Percentiles rank a stretch among this genome's conserved stretches.
These are phyloP conservation scores for Lophochroa leadbeateri DNA, from an alignment of 2,113 vertebrate genomes.

Conservation along the genomic window DNA sequence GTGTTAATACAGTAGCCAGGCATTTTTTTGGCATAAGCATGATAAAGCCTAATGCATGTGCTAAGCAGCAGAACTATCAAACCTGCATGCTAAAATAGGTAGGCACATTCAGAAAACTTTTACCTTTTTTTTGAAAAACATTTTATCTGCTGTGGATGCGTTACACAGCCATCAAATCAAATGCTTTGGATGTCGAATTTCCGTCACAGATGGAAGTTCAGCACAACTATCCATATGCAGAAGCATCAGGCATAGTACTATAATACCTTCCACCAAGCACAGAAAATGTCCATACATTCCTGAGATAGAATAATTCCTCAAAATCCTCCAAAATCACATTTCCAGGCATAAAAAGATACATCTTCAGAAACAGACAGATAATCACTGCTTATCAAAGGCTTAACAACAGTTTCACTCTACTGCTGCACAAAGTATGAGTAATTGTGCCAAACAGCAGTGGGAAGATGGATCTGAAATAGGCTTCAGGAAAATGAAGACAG, in stretches of 20 bases:
- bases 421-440: neutral
- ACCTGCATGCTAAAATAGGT: neutral
- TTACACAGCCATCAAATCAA: neutral
- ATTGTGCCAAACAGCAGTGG: neutral
- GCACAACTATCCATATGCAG: neutral
- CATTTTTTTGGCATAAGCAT: neutral
- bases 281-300: neutral
- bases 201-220: neutral
- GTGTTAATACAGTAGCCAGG: neutral
- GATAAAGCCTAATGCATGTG: neutral
- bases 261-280: neutral
- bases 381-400: neutral
- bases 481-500: neutral
- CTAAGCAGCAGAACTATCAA: neutral
- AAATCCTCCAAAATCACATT: neutral
- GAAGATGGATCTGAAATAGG: neutral
- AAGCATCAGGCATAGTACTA: neutral
- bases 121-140: neutral
- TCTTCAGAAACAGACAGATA: neutral
- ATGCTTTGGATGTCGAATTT: neutral
- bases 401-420: neutral
- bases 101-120: neutral
- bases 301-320: neutral
- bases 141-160: neutral
- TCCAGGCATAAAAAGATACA: neutral